Base-by-base conservation (phyloP, 2,888 invertebrate species). In the Brassicogethes aeneus region DNA sequence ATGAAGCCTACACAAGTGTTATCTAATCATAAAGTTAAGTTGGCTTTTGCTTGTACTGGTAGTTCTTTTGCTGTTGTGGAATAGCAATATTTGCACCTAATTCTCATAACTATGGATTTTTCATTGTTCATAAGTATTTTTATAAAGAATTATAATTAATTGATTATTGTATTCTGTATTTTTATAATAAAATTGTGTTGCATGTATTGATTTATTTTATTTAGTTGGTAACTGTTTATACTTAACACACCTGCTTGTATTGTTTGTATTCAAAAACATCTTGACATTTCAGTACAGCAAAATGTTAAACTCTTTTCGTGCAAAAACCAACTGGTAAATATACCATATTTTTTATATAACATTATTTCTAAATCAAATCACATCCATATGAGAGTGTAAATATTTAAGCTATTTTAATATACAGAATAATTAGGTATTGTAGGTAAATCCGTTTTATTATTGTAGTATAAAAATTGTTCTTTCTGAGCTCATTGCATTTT, bases 21-120 rank as follows among this genome's bases (percentile, higher is more conserved):
- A 44, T 46, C 45, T 37, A 55, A 59, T 47, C 56, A 51, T 42
- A 64, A 56, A 50, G 59, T 66, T 38, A 56, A 57, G 50, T 48
- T 47, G 47, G 68, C 71, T 52, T 71, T 70, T 47, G 68, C 70
- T 56, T 73, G 73, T 47, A 69, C 70, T 51, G 73, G 72, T 48
- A 72, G 72, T 56, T 71, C 70, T 48, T 73, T 73, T 62, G 73
- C 71, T 37, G 55, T 73, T 52, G 59, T 69, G 55, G 64, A 67
- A 60, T 66, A 65, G 57, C 54, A 53, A 45, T 49, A 51, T 45
- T 43, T 46, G 34, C 40, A 47, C 44, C 45, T 48, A 40, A 45
- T 55, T 54, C 52, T 51, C 50, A 46, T 50, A 43, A 50, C 52
- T 49, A 47, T 49, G 41, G 46, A 49, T 53, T 52, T 46, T 50